phyloP scores from a whole-genome alignment of 2,888 invertebrate genomes.

The Rhaphigaster nebulosa region DNA sequence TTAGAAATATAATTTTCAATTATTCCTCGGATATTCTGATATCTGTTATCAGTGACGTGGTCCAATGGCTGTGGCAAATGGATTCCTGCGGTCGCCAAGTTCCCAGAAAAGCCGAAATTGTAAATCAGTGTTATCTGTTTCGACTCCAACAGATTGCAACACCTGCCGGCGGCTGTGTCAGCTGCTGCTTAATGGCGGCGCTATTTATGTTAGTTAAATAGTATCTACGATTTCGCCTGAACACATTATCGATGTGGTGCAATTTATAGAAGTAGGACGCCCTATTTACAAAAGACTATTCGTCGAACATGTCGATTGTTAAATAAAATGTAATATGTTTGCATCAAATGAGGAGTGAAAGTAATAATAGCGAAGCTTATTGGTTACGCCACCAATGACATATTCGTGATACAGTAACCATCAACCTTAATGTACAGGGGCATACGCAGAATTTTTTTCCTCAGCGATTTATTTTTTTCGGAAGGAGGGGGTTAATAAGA shows the following conservation, averaged over 20 bases:
- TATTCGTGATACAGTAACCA: too few species aligned
- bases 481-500: too few species aligned
- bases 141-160: neutral
- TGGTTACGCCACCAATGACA: too few species aligned
- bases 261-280: neutral
- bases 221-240: neutral
- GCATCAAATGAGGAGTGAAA: too few species aligned
- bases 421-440: too few species aligned
- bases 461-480: too few species aligned
- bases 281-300: neutral
- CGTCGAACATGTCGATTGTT: neutral
- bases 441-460: too few species aligned
- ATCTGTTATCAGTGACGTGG: neutral
- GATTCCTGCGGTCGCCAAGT: neutral
- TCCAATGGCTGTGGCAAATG: neutral
- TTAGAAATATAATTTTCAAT: neutral
- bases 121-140: slow-evolving; percentile 17
- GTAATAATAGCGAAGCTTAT: too few species aligned
- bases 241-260: neutral
- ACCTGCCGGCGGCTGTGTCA: neutral
- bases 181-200: neutral
- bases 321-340: too few species aligned
- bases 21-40: neutral
- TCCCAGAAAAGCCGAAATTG: slow-evolving; percentile 41
- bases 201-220: neutral